phyloP scores from a whole-genome alignment of 2,888 invertebrate species.

The Rhagium mordax region DNA sequence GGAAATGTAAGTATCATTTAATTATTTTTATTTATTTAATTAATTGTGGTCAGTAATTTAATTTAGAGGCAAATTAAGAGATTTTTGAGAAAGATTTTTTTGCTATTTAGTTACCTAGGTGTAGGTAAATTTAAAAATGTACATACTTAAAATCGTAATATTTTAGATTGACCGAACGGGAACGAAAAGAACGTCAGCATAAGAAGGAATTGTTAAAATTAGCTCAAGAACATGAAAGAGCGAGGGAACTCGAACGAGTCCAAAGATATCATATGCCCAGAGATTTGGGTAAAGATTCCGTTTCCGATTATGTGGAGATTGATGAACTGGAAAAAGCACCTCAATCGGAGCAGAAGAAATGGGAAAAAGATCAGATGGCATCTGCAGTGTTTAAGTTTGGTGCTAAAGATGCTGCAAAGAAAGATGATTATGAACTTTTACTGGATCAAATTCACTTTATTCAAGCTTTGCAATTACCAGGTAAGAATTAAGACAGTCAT shows the following conservation, averaged over 20 bases:
- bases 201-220: constrained; percentile 92
- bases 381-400: constrained; percentile 95
- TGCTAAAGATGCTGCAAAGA: constrained; percentile 83
- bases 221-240: constrained; percentile 96
- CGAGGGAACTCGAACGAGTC: constrained; percentile 92
- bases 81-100: no score
- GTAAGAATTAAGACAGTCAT: no score
- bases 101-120: no score
- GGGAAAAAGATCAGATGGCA: constrained; percentile 98
- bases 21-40: no score
- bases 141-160: no score
- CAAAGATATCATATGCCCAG: constrained; percentile 96
- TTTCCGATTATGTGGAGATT: constrained; percentile 85
- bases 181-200: constrained; percentile 87
- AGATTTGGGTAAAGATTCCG: constrained; percentile 83
- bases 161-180: constrained; percentile 87
- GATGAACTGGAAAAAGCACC: constrained; percentile 89
- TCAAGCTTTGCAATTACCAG: constrained; percentile 88
- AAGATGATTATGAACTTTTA: constrained; percentile 92
- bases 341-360: constrained; percentile 91
- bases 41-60: no score
- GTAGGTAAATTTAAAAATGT: no score
- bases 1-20: constrained; percentile 78
- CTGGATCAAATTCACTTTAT: constrained; percentile 98
- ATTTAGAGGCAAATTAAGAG: no score